These are phyloP conservation scores for Coregonus clupeaformis DNA, from an alignment of 2,113 vertebrate genomes.

Conservation along the genomic window DNA sequence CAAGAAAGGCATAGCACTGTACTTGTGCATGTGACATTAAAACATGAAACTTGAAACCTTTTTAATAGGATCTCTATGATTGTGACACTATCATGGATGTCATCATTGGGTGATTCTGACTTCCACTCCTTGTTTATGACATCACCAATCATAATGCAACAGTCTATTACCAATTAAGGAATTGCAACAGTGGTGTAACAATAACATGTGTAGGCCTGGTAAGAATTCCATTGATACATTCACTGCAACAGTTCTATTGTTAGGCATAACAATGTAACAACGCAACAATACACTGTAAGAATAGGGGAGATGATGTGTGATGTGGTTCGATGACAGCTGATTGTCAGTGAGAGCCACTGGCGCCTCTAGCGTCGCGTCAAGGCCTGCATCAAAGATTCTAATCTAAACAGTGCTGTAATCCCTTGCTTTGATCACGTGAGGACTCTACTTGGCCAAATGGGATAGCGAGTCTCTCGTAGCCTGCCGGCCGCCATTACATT, in stretches of 20 bases:
- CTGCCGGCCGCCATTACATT: conserved; percentile 78
- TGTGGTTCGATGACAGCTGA: background rate
- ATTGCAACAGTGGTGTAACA: background rate
- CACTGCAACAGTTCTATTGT: background rate
- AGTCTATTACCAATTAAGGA: conserved; percentile 1
- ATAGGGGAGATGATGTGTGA: background rate
- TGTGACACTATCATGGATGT: too few relatives aligned
- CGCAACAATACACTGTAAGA: background rate
- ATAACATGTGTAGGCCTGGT: background rate
- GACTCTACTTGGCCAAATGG: conserved; percentile 70
- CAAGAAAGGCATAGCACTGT: too few relatives aligned
- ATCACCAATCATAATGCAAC: background rate
- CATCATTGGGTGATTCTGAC: too few relatives aligned
- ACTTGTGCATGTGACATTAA: too few relatives aligned
- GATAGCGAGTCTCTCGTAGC: conserved; percentile 69
- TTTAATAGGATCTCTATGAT: too few relatives aligned
- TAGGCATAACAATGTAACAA: background rate
- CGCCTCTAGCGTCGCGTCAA: conserved; percentile 45
- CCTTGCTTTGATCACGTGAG: conserved; percentile 72
- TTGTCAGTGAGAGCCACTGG: conserved; percentile 17
- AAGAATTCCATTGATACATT: background rate
- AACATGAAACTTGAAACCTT: too few relatives aligned
- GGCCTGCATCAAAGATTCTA: conserved; percentile 47
- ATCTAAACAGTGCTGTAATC: conserved; percentile 57
- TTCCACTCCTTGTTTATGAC: too few relatives aligned